A percentile compares a stretch with the other conserved stretches of the same genome.
Evolutionary conservation across 2,797 vertebrate species (phyloP).

Genomic region (Cephalopachus bancanus): DNA sequence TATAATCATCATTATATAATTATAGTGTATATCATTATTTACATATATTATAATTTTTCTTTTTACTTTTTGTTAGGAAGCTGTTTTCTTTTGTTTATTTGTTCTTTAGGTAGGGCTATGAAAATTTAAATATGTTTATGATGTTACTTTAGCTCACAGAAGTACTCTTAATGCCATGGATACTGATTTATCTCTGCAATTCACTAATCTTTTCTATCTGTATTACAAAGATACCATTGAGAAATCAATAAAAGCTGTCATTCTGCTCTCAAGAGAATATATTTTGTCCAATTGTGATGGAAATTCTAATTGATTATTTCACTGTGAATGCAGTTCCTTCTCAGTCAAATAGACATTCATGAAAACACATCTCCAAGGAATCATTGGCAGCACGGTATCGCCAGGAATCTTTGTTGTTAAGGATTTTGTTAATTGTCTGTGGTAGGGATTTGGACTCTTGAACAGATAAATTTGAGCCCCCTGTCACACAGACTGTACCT

Average conservation of each 20-base stretch:
- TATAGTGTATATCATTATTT: background rate
- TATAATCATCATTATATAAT: background rate
- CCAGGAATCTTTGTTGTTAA: background rate
- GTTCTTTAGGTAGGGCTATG: background rate
- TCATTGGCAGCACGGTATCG: background rate
- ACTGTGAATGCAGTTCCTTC: background rate
- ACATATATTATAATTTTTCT: background rate
- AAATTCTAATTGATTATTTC: constrained; percentile 61
- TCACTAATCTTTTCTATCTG: background rate
- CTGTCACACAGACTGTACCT: background rate
- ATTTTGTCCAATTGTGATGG: background rate
- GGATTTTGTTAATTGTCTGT: background rate
- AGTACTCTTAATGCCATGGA: background rate
- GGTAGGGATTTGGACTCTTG: constrained; percentile 16
- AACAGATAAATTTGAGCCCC: background rate
- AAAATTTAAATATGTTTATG: background rate
- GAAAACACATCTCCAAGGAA: background rate
- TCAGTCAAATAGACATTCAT: constrained; percentile 1
- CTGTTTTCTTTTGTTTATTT: background rate
- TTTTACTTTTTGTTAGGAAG: background rate
- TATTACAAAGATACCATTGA: background rate
- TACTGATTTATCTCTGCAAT: background rate
- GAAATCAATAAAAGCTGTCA: background rate
- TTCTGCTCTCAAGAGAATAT: background rate
- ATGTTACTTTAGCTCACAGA: background rate